Evolutionary conservation across 2,113 vertebrate species (phyloP).

Genomic region (Tragelaphus imberbis): DNA sequence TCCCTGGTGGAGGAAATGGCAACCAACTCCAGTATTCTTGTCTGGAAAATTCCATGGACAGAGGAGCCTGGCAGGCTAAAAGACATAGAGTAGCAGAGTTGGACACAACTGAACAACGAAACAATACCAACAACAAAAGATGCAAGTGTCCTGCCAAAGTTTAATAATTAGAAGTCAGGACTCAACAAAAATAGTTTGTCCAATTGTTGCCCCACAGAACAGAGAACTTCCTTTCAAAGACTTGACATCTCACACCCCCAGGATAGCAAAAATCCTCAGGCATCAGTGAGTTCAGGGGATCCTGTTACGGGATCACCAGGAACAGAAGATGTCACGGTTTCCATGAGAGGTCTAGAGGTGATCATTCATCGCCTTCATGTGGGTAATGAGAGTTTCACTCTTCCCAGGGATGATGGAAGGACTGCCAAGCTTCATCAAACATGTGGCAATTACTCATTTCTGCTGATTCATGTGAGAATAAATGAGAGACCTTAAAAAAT

Average conservation of each 20-base stretch:
- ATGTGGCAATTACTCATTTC: not conserved
- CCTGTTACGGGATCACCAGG: no score
- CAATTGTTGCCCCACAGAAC: not conserved
- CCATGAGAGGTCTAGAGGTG: fast-evolving
- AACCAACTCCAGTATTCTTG: not conserved
- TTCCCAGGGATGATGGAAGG: not conserved
- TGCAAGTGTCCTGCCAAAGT: no score
- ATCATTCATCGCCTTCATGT: fast-evolving
- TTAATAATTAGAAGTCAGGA: no score
- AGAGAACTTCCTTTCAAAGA: not conserved
- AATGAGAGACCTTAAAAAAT: not conserved
- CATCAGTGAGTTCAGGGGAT: not conserved
- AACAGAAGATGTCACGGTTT: not conserved
- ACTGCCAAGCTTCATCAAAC: not conserved
- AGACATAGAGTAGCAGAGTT: not conserved
- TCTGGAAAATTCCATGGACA: not conserved
- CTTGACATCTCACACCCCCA: not conserved
- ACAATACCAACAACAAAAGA: not conserved
- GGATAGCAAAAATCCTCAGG: no score
- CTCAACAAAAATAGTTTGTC: fast-evolving
- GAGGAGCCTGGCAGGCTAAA: not conserved
- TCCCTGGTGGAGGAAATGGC: not conserved
- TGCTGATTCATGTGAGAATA: not conserved
- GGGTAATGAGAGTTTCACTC: not conserved
- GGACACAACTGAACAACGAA: not conserved